These are phyloP conservation scores for Bombus turneri DNA, from an alignment of 1,140 invertebrate genomes.

Conservation along the genomic window DNA sequence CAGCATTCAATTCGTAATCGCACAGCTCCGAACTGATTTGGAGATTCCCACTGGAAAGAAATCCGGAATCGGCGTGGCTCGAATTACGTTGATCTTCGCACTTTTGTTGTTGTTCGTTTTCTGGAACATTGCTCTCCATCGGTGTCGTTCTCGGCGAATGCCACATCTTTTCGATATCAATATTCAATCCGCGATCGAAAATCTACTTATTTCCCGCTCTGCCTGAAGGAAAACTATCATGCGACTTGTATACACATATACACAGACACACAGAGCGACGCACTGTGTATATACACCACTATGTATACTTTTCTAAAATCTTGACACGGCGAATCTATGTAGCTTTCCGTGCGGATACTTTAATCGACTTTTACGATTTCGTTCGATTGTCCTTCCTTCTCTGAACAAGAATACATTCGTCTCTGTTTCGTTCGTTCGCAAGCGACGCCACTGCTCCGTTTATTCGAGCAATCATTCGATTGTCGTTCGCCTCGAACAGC, in stretches of 20 bases:
- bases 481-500: conserved; percentile 30
- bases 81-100: conserved; percentile 49
- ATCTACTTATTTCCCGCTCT: background rate
- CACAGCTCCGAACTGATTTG: conserved; percentile 76
- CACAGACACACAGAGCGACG: background rate
- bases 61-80: conserved; percentile 81
- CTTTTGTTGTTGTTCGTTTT: conserved; percentile 30
- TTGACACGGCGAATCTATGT: background rate
- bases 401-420: conserved; percentile 14
- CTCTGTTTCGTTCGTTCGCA: conserved; percentile 40
- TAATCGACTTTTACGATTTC: background rate
- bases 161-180: conserved; percentile 68
- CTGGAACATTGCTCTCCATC: conserved; percentile 65
- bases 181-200: background rate
- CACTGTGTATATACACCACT: background rate
- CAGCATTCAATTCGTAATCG: conserved; percentile 48
- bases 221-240: background rate
- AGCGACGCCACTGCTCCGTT: conserved; percentile 34
- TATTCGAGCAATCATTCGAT: conserved; percentile 34
- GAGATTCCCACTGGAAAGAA: conserved; percentile 83
- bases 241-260: background rate
- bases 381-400: conserved; percentile 16
- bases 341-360: background rate
- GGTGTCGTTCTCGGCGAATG: conserved; percentile 47
- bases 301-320: background rate